A percentile compares a stretch with the other conserved stretches of the same genome.
Conservation (phyloP, 2,797 vertebrate genomes). For the Buceros bicornis region DNA sequence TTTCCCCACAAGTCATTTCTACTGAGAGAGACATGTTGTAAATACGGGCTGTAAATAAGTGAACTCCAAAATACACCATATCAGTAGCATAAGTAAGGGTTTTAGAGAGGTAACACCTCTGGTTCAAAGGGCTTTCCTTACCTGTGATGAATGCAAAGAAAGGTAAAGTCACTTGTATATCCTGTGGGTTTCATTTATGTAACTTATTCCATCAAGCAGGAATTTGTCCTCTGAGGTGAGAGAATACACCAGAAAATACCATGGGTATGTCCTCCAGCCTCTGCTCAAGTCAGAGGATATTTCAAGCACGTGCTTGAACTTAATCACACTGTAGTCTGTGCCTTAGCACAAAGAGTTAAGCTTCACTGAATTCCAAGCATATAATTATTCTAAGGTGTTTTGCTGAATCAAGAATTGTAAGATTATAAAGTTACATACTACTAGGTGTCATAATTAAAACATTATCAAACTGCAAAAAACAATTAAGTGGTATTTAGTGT, state of each 20-base stretch:
- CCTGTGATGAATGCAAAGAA: background rate
- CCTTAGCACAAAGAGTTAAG: background rate
- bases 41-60: background rate
- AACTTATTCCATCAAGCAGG: background rate
- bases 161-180: background rate
- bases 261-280: background rate
- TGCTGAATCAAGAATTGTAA: background rate
- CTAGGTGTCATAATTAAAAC: background rate
- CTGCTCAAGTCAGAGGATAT: background rate
- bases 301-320: background rate
- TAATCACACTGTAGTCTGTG: background rate
- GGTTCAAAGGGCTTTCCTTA: background rate
- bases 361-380: background rate
- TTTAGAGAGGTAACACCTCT: background rate
- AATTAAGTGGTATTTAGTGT: background rate
- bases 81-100: background rate
- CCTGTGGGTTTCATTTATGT: background rate
- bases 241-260: background rate
- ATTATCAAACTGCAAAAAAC: background rate
- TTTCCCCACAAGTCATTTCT: background rate
- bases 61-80: background rate
- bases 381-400: background rate
- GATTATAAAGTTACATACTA: background rate
- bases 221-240: background rate
- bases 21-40: background rate